Conservation (phyloP, 2,113 vertebrate species). For the Chiloscyllium plagiosum region DNA sequence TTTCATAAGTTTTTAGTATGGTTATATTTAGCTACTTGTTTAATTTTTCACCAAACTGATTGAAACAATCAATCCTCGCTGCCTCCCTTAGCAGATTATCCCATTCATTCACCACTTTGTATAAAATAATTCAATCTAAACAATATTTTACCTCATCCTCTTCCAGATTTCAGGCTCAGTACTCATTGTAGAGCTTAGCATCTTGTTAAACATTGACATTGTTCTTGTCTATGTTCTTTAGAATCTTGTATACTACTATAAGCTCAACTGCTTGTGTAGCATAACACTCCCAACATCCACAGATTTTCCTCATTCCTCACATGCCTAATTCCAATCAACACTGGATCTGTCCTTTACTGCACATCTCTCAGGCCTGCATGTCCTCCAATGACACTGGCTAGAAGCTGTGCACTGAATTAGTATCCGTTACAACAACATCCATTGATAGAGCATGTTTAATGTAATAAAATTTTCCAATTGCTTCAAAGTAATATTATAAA, state of each 20-base stretch:
- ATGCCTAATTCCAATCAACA: not conserved
- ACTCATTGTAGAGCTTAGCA: not conserved
- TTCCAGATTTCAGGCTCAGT: not conserved
- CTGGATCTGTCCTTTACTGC: not conserved
- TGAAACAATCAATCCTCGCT: not conserved
- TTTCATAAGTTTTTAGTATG: not conserved
- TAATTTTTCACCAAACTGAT: not conserved
- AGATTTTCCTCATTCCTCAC: not conserved
- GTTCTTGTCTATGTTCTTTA: not conserved
- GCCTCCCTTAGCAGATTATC: not conserved
- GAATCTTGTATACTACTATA: not conserved
- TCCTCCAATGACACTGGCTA: not conserved
- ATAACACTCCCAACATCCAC: not conserved
- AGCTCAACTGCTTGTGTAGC: not conserved
- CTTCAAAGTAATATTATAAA: no score
- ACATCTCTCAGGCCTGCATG: not conserved
- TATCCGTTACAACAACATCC: not conserved
- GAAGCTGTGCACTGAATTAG: not conserved
- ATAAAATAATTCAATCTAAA: not conserved
- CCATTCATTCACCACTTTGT: not conserved
- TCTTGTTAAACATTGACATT: not conserved
- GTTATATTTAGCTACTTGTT: not conserved
- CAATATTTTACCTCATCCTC: not conserved
- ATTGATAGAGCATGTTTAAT: no score
- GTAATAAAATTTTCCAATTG: no score